Evolutionary conservation across 2,888 invertebrate species (phyloP), one percentile per base, ranked within the genome.

Genomic region (Adela reaumurella): DNA sequence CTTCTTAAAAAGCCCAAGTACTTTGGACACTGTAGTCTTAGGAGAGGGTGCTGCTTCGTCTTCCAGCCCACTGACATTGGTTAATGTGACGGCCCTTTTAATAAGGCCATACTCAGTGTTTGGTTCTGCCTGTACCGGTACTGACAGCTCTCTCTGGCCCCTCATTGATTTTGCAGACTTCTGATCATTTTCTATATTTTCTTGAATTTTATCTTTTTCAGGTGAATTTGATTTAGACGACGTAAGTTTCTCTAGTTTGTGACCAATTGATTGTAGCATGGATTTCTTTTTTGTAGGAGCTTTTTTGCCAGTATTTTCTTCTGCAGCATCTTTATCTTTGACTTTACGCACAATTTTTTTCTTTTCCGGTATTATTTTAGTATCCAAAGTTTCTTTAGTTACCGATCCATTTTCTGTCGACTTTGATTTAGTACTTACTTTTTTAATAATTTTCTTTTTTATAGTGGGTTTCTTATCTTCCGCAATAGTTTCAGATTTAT

Each of bases 1-100:
- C 65, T 87, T 89, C 56, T 87, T 88, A 57, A 92, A 90, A 2
- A 92, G 70, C 1, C 90, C 90, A 50, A 92, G 68, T 44, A 92
- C 90, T 62, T 86, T 87, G 0, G 90, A 90, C 2, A 88, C 87
- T 11, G 86, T 85, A 42, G 84, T 87, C 59, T 83, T 83, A 45
- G 83, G 83, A 45, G 81, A 79, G 18, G 67, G 68, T 20, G 68
- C 55, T 50, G 54, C 73, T 29, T 65, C 65, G 49, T 56, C 68
- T 46, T 70, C 69, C 50, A 80, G 59, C 50, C 74, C 74, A 5
- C 84, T 79, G 49, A 88, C 79, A 58, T 89, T 86, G 55, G 88
- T 88, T 17, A 87, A 81, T 35, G 90, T 89, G 19, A 87, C 86
- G 3, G 89, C 88, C 54, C 89, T 74, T 65, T 87, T 89, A 44